A percentile compares a stretch with the other conserved stretches of the same genome.
Conservation (phyloP, 2,113 vertebrate species). For the Lasiurus cinereus region DNA sequence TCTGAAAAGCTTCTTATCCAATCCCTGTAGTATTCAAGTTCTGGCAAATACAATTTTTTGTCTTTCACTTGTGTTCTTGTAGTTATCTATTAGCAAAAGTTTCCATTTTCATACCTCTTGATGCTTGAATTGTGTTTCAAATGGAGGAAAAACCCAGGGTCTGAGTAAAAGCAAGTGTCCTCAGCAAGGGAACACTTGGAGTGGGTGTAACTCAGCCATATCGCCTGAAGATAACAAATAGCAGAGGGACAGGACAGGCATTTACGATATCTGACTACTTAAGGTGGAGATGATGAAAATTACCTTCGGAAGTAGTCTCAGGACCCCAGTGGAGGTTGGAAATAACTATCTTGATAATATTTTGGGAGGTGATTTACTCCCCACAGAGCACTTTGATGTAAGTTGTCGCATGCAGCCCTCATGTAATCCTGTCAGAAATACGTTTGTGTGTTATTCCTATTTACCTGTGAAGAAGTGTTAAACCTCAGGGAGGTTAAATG, state of each 20-base stretch:
- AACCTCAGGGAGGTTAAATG: not conserved
- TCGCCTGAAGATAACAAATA: not conserved
- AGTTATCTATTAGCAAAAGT: constrained; percentile 72
- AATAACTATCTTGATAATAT: constrained; percentile 13
- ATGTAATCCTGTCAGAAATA: not conserved
- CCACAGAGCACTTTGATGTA: not conserved
- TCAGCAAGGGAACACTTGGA: constrained; percentile 34
- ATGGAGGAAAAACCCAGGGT: constrained; percentile 40
- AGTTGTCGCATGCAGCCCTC: not conserved
- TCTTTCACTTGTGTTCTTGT: constrained; percentile 62
- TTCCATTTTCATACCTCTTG: constrained; percentile 67
- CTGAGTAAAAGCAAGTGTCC: constrained; percentile 39
- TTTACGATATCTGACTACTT: not conserved
- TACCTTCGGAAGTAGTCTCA: not conserved
- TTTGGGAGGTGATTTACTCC: not conserved
- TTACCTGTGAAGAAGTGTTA: not conserved
- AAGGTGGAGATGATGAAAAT: constrained; percentile 3
- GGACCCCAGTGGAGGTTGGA: not conserved
- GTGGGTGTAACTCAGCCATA: not conserved
- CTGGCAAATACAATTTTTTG: constrained; percentile 57
- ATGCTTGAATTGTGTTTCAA: constrained; percentile 65
- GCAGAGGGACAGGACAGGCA: not conserved
- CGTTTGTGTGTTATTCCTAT: not conserved
- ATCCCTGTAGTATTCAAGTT: constrained; percentile 57
- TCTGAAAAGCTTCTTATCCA: constrained; percentile 59